Percentiles rank a stretch among this genome's conserved stretches.
These are phyloP conservation scores for Hassar affinis DNA, from an alignment of 2,113 vertebrate genomes.

Conservation along the genomic window DNA sequence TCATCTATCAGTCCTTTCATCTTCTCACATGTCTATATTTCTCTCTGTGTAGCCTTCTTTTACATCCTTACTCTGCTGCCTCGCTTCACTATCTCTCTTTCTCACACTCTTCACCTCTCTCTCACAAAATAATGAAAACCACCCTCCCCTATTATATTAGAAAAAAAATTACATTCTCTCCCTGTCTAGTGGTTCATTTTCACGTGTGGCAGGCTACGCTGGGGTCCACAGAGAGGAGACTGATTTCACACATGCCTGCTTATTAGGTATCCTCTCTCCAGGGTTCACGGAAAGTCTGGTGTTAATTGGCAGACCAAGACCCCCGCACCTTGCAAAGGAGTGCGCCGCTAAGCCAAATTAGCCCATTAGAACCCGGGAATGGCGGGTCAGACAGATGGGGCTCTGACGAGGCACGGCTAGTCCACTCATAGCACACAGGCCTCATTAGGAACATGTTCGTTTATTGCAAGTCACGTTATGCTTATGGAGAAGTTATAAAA, in stretches of 20 bases:
- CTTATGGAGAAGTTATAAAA: constrained; percentile 10
- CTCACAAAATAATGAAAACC: constrained; percentile 36
- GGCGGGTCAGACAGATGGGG: constrained; percentile 37
- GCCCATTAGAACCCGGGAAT: constrained; percentile 68
- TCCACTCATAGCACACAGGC: constrained; percentile 11
- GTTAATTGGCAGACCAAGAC: constrained; percentile 76
- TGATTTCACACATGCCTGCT: constrained; percentile 74
- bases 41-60: neutral
- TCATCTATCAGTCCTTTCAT: constrained; percentile 21
- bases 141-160: constrained; percentile 15
- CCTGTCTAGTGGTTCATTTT: constrained; percentile 70
- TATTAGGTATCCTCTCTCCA: constrained; percentile 66
- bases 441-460: constrained; percentile 21
- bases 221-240: constrained; percentile 51
- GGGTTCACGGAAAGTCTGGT: constrained; percentile 67
- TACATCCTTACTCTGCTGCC: neutral
- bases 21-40: constrained; percentile 15
- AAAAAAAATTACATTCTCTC: constrained; percentile 54
- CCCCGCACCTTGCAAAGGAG: constrained; percentile 65
- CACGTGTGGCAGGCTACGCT: constrained; percentile 64
- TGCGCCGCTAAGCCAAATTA: constrained; percentile 61
- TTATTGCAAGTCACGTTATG: neutral
- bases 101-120: neutral
- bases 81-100: neutral
- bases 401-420: constrained; percentile 16